Percentiles rank a stretch among this genome's conserved stretches.
These are phyloP conservation scores for Salticus scenicus DNA, from an alignment of 2,888 invertebrate genomes.

Conservation along the genomic window DNA sequence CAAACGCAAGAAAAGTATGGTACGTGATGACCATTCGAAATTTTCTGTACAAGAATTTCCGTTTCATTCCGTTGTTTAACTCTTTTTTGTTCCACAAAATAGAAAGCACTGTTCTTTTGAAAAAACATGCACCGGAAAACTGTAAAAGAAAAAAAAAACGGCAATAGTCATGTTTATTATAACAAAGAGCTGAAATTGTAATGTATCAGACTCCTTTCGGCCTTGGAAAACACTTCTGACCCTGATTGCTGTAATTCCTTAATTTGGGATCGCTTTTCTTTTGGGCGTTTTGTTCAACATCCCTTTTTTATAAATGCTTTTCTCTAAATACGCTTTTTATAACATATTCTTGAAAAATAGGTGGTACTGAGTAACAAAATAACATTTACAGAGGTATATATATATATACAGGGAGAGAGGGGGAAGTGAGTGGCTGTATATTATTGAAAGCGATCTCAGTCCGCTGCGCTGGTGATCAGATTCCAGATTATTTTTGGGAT, in stretches of 20 bases:
- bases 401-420: slow-evolving; percentile 1
- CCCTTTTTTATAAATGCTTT: slow-evolving; percentile 1
- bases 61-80: slow-evolving; percentile 14
- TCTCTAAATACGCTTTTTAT: slow-evolving; percentile 16
- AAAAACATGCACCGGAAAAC: background rate
- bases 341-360: slow-evolving; percentile 42
- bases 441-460: background rate
- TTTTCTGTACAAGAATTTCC: slow-evolving; percentile 11
- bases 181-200: slow-evolving; percentile 24
- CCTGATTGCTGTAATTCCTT: slow-evolving; percentile 54
- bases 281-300: slow-evolving; percentile 12
- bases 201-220: slow-evolving; percentile 21
- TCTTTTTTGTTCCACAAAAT: background rate
- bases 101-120: slow-evolving; percentile 18
- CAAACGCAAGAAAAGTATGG: background rate
- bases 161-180: background rate
- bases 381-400: background rate
- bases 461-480: slow-evolving; percentile 24
- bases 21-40: slow-evolving; percentile 41
- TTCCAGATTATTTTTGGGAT: background rate
- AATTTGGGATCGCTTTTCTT: slow-evolving; percentile 36
- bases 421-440: background rate
- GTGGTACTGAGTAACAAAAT: slow-evolving; percentile 8
- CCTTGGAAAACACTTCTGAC: slow-evolving; percentile 33
- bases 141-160: background rate